These are phyloP conservation scores for Platysternon megacephalum DNA, from an alignment of 2,113 vertebrate genomes.

Conservation along the genomic window DNA sequence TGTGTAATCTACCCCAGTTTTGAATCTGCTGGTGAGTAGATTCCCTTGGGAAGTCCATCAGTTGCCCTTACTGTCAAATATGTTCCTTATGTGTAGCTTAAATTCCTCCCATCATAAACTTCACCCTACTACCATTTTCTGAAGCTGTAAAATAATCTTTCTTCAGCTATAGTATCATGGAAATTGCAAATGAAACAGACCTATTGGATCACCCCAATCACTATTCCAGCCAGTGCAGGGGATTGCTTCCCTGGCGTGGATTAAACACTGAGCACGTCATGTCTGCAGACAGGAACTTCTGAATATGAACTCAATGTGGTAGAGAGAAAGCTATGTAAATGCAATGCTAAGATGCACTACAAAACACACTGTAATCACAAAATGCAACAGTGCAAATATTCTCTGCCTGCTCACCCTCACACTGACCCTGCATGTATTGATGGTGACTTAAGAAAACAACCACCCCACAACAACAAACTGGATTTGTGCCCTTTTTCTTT, in stretches of 20 bases:
- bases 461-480: background rate
- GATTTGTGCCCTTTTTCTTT: background rate
- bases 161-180: background rate
- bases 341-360: background rate
- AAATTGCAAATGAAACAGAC: background rate
- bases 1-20: background rate
- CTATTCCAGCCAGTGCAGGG: background rate
- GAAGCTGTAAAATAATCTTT: background rate
- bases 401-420: background rate
- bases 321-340: background rate
- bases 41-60: constrained; percentile 24
- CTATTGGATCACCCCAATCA: background rate
- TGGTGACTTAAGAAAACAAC: background rate
- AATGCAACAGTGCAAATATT: background rate
- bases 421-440: background rate
- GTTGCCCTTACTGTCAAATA: background rate
- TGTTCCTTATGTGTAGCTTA: background rate
- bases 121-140: background rate
- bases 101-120: background rate
- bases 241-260: background rate
- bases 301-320: background rate
- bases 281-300: background rate
- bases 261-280: background rate
- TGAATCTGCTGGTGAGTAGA: constrained; percentile 41
- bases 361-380: background rate